A percentile compares a stretch with the other conserved stretches of the same genome.
phyloP scores from a whole-genome alignment of 2,797 vertebrate genomes.

The Mus caroli region DNA sequence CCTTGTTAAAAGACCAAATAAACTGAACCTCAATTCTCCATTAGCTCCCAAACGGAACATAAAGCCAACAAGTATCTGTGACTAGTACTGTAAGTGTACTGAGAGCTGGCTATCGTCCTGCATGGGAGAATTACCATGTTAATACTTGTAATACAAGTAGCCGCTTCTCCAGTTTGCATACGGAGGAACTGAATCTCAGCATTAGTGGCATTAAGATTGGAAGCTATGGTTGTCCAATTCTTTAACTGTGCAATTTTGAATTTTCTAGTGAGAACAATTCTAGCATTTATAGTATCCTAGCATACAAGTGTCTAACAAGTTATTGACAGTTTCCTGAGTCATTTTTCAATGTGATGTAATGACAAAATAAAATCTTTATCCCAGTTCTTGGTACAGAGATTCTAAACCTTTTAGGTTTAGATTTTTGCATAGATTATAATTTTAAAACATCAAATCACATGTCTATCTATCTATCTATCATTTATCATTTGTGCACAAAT shows the following conservation, averaged over 20 bases:
- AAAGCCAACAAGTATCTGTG: slow-evolving; percentile 43
- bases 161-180: slow-evolving; percentile 49
- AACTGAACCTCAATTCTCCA: slow-evolving; percentile 59
- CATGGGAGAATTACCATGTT: slow-evolving; percentile 19
- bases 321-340: not conserved
- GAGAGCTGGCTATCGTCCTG: slow-evolving; percentile 45
- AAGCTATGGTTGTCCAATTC: slow-evolving; percentile 35
- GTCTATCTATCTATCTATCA: not conserved
- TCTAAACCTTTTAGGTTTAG: not conserved
- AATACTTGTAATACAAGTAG: not conserved
- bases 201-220: slow-evolving; percentile 4
- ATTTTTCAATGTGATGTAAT: slow-evolving; percentile 10
- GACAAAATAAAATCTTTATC: not conserved
- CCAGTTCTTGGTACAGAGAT: not conserved
- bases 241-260: slow-evolving; percentile 38
- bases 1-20: slow-evolving; percentile 21
- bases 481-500: not conserved
- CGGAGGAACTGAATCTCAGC: slow-evolving; percentile 38
- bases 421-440: not conserved
- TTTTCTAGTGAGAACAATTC: slow-evolving; percentile 53
- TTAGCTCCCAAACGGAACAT: slow-evolving; percentile 55
- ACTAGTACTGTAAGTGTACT: not conserved
- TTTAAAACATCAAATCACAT: not conserved
- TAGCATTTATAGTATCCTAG: slow-evolving; percentile 21
- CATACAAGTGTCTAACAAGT: slow-evolving; percentile 24